Evolutionary conservation across 2,113 vertebrate genomes (phyloP).

Genomic region (Cyphomyrus discorhynchus): DNA sequence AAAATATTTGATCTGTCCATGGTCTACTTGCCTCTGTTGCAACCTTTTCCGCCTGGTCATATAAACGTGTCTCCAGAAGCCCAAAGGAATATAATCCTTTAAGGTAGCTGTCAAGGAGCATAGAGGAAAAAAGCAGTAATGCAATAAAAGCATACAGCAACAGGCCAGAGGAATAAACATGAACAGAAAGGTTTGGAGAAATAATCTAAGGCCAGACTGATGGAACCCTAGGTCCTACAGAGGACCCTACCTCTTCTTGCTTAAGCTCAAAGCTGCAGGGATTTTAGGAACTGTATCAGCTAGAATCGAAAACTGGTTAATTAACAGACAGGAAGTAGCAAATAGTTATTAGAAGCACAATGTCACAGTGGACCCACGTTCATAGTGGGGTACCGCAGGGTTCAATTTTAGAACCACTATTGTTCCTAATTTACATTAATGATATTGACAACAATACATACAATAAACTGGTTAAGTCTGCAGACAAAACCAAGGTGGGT

Average conservation of each 20-base stretch:
- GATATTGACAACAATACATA: too few relatives aligned
- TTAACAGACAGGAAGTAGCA: too few relatives aligned
- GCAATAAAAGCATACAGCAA: background rate
- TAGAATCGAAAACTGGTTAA: too few relatives aligned
- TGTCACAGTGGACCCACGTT: too few relatives aligned
- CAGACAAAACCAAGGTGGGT: too few relatives aligned
- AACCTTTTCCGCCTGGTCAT: constrained; percentile 75
- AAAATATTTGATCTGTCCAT: background rate
- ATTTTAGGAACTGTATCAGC: too few relatives aligned
- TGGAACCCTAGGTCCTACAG: background rate
- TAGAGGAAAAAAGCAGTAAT: background rate
- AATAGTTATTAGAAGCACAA: too few relatives aligned
- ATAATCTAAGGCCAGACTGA: background rate
- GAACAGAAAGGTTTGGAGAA: background rate
- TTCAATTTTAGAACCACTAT: too few relatives aligned
- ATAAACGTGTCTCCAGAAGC: constrained; percentile 78
- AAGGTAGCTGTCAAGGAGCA: constrained; percentile 67
- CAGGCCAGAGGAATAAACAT: background rate
- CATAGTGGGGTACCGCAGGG: too few relatives aligned
- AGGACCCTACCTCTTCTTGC: constrained; percentile 55
- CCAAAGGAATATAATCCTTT: constrained; percentile 87
- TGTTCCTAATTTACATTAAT: too few relatives aligned
- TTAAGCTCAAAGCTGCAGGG: too few relatives aligned
- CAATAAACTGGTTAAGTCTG: too few relatives aligned
- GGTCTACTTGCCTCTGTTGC: constrained; percentile 71